phyloP scores from a whole-genome alignment of 1,140 invertebrate genomes.

The Belonocnema kinseyi region DNA sequence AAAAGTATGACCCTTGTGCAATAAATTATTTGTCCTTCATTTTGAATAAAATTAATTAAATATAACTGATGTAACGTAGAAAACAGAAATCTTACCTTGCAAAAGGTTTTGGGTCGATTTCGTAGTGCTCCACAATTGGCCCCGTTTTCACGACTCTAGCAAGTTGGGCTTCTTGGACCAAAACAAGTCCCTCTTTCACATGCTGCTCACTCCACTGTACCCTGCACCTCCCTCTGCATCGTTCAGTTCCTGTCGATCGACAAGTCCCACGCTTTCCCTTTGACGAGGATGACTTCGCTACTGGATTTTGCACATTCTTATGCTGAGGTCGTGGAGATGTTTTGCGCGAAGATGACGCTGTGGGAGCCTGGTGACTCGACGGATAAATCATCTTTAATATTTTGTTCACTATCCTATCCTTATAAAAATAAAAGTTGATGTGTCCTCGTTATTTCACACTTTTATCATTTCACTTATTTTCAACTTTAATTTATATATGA shows the following conservation, averaged over 20 bases:
- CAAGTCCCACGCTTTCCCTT: slow-evolving; percentile 48
- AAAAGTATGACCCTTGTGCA: no score
- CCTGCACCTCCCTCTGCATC: slow-evolving; percentile 69
- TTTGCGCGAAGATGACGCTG: slow-evolving; percentile 71
- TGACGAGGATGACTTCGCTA: slow-evolving; percentile 49
- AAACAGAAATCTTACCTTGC: slow-evolving; percentile 63
- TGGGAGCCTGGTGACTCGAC: slow-evolving; percentile 66
- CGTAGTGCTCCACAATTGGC: slow-evolving; percentile 71
- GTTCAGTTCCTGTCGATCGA: slow-evolving; percentile 50
- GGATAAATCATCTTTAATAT: slow-evolving; percentile 64
- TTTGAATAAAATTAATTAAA: no score
- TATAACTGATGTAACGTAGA: no score
- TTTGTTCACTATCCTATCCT: slow-evolving; percentile 33
- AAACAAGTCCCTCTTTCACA: slow-evolving; percentile 72
- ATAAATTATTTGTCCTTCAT: no score
- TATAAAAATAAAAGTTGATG: background rate
- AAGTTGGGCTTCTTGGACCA: slow-evolving; percentile 71
- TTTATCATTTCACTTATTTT: slow-evolving; percentile 5
- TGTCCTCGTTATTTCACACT: background rate
- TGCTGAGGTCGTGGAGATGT: slow-evolving; percentile 66
- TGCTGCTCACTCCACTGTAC: slow-evolving; percentile 74
- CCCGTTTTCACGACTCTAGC: slow-evolving; percentile 72
- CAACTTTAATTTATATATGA: slow-evolving; percentile 4
- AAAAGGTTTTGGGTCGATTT: slow-evolving; percentile 72
- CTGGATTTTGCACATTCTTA: slow-evolving; percentile 59